Percentiles rank a stretch among this genome's conserved stretches.
Evolutionary conservation across 2,888 invertebrate species (phyloP).

Genomic region (Drosophila pullipes): DNA sequence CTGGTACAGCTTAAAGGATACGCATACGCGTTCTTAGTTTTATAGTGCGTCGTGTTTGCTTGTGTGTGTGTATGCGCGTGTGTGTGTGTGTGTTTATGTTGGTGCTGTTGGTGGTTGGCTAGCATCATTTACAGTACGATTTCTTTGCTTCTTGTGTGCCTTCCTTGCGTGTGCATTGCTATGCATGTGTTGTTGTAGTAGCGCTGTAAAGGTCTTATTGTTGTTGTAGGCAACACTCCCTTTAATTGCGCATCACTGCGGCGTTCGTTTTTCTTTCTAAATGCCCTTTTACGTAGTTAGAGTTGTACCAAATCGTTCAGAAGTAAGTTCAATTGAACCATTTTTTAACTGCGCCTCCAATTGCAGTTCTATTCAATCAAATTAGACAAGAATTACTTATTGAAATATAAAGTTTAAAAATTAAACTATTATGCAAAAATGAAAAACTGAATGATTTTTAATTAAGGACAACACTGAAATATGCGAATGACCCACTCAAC

Average conservation of each 20-base stretch:
- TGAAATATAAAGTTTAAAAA: no score
- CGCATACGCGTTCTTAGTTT: constrained; percentile 45
- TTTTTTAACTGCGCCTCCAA: background rate
- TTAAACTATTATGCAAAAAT: background rate
- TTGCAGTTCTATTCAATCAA: background rate
- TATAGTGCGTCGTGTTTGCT: constrained; percentile 35
- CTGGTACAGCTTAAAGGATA: constrained; percentile 76
- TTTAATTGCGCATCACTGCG: constrained; percentile 75
- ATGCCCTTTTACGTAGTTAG: constrained; percentile 33
- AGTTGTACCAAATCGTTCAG: background rate
- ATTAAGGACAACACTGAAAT: background rate
- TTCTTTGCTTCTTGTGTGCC: constrained; percentile 34
- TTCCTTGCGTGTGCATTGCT: constrained; percentile 68
- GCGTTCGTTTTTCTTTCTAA: constrained; percentile 44
- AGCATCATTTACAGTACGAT: constrained; percentile 52
- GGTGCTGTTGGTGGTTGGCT: constrained; percentile 54
- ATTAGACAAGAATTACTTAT: background rate
- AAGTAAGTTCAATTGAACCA: background rate
- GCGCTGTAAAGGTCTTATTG: constrained; percentile 42
- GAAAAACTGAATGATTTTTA: background rate
- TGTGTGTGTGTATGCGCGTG: constrained; percentile 27
- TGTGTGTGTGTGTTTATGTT: constrained; percentile 22
- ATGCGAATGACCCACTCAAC: background rate
- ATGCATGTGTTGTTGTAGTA: constrained; percentile 56
- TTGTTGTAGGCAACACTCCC: constrained; percentile 62